phyloP scores from a whole-genome alignment of 2,113 vertebrate genomes.

The Tinamus guttatus region DNA sequence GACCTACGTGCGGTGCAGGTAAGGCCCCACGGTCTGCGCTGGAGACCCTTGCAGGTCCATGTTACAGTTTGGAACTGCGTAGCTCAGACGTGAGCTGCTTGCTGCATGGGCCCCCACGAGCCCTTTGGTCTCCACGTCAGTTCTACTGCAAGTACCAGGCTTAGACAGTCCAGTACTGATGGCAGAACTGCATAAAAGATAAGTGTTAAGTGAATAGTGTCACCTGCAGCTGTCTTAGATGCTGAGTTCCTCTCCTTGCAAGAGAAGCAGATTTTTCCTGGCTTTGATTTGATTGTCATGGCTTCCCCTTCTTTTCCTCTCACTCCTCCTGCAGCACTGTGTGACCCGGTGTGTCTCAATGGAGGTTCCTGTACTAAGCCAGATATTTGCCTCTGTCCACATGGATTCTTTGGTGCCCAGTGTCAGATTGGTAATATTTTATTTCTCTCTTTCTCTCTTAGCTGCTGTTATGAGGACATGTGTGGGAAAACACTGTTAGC shows the following conservation, averaged over 20 bases:
- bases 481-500: background rate
- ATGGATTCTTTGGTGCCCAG: slow-evolving; percentile 89
- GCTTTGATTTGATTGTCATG: background rate
- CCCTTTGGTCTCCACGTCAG: background rate
- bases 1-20: slow-evolving; percentile 91
- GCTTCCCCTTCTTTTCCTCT: background rate
- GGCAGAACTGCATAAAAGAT: background rate
- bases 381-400: slow-evolving; percentile 85
- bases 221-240: background rate
- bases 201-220: background rate
- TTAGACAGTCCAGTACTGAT: background rate
- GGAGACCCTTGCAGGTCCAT: background rate
- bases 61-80: rapidly evolving
- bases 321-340: slow-evolving; percentile 79
- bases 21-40: slow-evolving; percentile 3
- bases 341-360: slow-evolving; percentile 89
- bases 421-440: slow-evolving; percentile 89
- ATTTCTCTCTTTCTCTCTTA: background rate
- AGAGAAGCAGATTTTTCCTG: slow-evolving; percentile 14
- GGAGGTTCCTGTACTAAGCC: slow-evolving; percentile 90
- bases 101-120: background rate
- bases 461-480: background rate
- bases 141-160: background rate
- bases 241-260: slow-evolving; percentile 1
- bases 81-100: background rate